Conservation (phyloP, 1,140 invertebrate genomes). For the Scaptomyza hsui region DNA sequence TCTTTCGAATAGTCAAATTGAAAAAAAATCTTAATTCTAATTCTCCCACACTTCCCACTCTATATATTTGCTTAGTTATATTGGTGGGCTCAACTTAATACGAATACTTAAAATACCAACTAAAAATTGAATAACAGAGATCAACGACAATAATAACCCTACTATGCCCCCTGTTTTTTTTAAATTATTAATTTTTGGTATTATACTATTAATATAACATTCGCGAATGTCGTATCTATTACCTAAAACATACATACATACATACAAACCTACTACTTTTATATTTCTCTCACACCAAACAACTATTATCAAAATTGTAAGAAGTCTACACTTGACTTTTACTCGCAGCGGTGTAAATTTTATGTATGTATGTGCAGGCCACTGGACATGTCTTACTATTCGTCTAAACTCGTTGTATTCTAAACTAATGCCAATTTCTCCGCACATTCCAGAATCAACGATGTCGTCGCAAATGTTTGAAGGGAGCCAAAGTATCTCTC, state of each 20-base stretch:
- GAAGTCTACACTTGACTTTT: neutral
- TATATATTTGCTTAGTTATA: neutral
- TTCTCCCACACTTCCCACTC: neutral
- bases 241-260: neutral
- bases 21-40: neutral
- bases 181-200: neutral
- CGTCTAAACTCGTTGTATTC: neutral
- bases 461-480: neutral
- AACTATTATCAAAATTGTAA: neutral
- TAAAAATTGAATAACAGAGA: neutral
- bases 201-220: no score
- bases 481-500: neutral
- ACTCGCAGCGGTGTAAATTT: neutral
- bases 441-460: conserved; percentile 30
- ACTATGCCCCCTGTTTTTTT: neutral
- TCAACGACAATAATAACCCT: neutral
- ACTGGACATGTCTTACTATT: neutral
- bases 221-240: neutral
- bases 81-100: neutral
- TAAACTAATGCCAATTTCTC: conserved; percentile 25
- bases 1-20: neutral
- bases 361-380: neutral
- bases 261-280: neutral
- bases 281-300: neutral
- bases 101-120: neutral